Percentiles rank a stretch among this genome's conserved stretches.
phyloP scores from a whole-genome alignment of 1,140 invertebrate genomes.

The Tetramorium alpestre region DNA sequence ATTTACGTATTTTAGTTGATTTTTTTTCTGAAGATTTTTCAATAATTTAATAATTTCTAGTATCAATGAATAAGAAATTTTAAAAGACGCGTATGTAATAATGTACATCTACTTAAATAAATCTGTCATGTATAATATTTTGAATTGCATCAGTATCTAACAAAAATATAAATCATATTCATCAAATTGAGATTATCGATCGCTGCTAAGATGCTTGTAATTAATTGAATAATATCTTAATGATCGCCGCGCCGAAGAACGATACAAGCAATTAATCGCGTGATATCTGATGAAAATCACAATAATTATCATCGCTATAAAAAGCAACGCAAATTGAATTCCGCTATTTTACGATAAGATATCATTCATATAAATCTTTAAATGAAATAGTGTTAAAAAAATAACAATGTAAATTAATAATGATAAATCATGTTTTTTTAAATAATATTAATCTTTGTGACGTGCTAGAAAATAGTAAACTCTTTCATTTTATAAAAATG shows the following conservation, averaged over 20 bases:
- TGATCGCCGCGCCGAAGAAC: not conserved
- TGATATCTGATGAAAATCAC: conserved; percentile 27
- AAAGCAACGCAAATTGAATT: not conserved
- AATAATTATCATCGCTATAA: conserved; percentile 38
- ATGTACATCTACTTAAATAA: not conserved
- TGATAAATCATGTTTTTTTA: not conserved
- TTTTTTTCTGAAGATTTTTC: not conserved
- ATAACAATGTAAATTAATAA: not conserved
- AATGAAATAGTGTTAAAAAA: not conserved
- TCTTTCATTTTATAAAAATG: not conserved
- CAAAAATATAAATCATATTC: conserved; percentile 21
- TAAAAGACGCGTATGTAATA: not conserved
- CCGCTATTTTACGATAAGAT: conserved; percentile 36
- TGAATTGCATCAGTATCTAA: conserved; percentile 14
- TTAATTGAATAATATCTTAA: conserved; percentile 53
- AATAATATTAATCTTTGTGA: not conserved
- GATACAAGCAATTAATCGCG: conserved; percentile 42
- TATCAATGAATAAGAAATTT: not conserved
- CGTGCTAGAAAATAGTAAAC: not conserved
- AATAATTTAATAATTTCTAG: not conserved
- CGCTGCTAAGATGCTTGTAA: conserved; percentile 16
- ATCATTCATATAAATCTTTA: not conserved
- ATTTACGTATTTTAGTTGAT: not conserved
- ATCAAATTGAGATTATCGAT: conserved; percentile 24
- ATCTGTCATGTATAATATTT: not conserved